Evolutionary conservation across 1,140 invertebrate genomes (phyloP).

Genomic region (Bombus terrestris): DNA sequence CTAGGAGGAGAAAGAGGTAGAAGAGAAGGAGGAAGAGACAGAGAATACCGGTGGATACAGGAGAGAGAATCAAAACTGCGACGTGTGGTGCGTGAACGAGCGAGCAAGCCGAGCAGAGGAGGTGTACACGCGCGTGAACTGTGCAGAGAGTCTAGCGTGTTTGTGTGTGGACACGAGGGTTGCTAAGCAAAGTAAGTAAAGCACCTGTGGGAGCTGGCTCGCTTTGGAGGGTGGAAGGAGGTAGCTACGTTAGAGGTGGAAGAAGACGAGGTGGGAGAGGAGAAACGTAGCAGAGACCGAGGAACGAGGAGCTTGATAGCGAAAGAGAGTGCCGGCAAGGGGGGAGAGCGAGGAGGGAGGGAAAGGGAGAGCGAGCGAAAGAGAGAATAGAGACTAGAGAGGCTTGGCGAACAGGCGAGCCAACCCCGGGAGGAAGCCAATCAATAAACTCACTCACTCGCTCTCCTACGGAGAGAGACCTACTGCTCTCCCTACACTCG

Average conservation of each 20-base stretch:
- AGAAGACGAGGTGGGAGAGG: slow-evolving; percentile 32
- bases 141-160: slow-evolving; percentile 21
- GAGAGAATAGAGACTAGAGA: slow-evolving; percentile 68
- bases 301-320: slow-evolving; percentile 31
- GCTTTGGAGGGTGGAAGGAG: slow-evolving; percentile 60
- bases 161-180: slow-evolving; percentile 64
- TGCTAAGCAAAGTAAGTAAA: slow-evolving; percentile 77
- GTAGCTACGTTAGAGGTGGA: slow-evolving; percentile 47
- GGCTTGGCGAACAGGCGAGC: slow-evolving; percentile 69
- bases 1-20: background rate
- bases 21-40: slow-evolving; percentile 1
- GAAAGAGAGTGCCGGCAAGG: background rate
- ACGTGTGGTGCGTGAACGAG: background rate
- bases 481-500: slow-evolving; percentile 72
- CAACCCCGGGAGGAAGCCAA: slow-evolving; percentile 81
- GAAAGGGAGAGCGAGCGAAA: slow-evolving; percentile 34
- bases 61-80: slow-evolving; percentile 32
- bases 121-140: slow-evolving; percentile 52
- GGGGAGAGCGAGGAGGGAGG: slow-evolving; percentile 14
- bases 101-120: background rate
- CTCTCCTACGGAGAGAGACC: slow-evolving; percentile 75
- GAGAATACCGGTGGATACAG: slow-evolving; percentile 8
- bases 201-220: slow-evolving; percentile 78
- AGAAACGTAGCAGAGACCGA: slow-evolving; percentile 11
- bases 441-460: slow-evolving; percentile 81